These are phyloP conservation scores for Girardinus metallicus DNA, from an alignment of 2,797 vertebrate species.

Conservation along the genomic window DNA sequence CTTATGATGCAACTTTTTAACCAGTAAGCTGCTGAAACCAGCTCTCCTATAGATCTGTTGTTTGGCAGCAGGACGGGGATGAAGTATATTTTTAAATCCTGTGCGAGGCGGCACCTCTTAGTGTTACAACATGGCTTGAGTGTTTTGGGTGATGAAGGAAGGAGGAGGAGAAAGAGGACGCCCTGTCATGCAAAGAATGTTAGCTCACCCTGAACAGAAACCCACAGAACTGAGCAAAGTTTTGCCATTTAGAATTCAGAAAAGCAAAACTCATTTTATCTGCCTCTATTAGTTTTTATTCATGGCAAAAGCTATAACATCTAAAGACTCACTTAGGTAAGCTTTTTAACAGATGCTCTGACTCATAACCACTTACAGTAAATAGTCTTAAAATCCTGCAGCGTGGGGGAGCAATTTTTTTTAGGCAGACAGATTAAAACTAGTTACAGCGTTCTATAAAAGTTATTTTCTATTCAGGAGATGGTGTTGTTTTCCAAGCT, in stretches of 20 bases:
- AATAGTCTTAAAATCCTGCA: constrained; percentile 14
- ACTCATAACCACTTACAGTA: constrained; percentile 35
- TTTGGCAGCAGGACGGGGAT: constrained; percentile 14
- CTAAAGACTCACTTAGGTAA: constrained; percentile 4
- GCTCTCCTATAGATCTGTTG: constrained; percentile 21
- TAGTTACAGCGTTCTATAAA: constrained; percentile 37
- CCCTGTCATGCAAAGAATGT: constrained; percentile 64
- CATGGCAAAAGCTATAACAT: constrained; percentile 9
- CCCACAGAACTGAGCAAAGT: constrained; percentile 16
- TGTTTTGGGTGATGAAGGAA: constrained; percentile 54
- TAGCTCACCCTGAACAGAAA: constrained; percentile 40
- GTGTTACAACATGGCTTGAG: constrained; percentile 21
- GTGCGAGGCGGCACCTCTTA: constrained; percentile 20
- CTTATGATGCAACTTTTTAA: background rate
- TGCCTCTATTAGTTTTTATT: background rate
- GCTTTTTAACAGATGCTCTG: constrained; percentile 33
- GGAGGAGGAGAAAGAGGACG: constrained; percentile 17
- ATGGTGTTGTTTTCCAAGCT: constrained; percentile 10
- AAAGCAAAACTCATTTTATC: constrained; percentile 7
- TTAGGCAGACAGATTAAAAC: constrained; percentile 13
- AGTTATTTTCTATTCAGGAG: constrained; percentile 19
- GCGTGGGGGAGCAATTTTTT: constrained; percentile 12
- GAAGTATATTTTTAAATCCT: constrained; percentile 44
- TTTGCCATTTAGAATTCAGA: constrained; percentile 22
- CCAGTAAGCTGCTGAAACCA: background rate